These are phyloP conservation scores for Petrocephalus microphthalmus DNA, from an alignment of 2,113 vertebrate genomes.

Conservation along the genomic window DNA sequence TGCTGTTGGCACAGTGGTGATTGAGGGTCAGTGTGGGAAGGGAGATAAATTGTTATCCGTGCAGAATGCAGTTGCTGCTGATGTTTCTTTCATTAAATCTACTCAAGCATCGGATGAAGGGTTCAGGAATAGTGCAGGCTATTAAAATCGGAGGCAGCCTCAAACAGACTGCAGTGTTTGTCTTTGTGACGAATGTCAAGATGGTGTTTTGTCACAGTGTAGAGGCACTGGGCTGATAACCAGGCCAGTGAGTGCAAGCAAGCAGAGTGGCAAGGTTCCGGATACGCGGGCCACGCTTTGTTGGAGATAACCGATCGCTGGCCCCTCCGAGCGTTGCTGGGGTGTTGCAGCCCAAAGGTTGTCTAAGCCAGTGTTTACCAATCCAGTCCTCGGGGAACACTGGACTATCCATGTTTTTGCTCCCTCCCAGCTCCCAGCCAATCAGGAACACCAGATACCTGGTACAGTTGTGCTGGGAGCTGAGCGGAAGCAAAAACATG, in stretches of 20 bases:
- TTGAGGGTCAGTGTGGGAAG: neutral
- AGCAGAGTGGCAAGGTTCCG: no score
- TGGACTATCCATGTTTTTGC: no score
- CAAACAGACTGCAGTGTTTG: neutral
- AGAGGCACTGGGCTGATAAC: neutral
- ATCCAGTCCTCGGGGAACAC: no score
- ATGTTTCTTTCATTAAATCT: neutral
- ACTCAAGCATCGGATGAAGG: neutral
- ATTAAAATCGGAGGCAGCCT: neutral
- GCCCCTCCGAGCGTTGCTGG: neutral
- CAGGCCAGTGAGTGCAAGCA: neutral
- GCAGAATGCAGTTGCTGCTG: neutral
- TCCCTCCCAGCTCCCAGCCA: no score
- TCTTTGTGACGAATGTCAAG: no score
- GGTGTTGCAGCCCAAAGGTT: neutral
- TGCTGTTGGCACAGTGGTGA: neutral
- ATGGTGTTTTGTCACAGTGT: no score
- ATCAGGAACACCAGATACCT: no score
- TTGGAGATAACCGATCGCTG: neutral
- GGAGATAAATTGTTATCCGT: neutral
- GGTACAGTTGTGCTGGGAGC: no score
- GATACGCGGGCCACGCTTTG: neutral
- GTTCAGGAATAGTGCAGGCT: neutral
- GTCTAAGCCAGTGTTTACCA: neutral
- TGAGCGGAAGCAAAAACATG: no score